phyloP scores from a whole-genome alignment of 2,113 vertebrate genomes.

The Phyllostomus discolor region DNA sequence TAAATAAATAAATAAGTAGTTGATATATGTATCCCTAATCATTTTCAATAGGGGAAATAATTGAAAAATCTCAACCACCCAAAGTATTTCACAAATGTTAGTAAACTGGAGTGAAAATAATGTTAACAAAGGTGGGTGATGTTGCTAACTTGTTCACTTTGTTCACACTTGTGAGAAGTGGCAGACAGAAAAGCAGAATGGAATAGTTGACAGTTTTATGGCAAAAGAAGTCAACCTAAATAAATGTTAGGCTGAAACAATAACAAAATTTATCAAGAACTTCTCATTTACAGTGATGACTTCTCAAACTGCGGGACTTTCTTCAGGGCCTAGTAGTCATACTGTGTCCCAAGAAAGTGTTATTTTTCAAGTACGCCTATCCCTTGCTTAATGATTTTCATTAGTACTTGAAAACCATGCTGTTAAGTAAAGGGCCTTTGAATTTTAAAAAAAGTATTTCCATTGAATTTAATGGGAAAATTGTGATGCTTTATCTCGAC shows the following conservation, averaged over 20 bases:
- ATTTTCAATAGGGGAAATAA: background rate
- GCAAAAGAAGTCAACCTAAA: background rate
- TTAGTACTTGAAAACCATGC: slow-evolving; percentile 37
- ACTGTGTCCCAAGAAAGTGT: background rate
- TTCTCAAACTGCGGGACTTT: background rate
- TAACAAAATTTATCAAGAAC: slow-evolving; percentile 41
- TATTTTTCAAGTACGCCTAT: background rate
- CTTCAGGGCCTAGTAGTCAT: background rate
- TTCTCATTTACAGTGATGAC: background rate
- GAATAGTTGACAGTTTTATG: background rate
- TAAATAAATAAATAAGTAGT: too few species aligned
- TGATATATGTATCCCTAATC: background rate
- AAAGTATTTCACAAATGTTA: slow-evolving; percentile 10
- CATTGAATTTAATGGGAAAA: slow-evolving; percentile 62
- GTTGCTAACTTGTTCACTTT: background rate
- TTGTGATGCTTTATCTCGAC: slow-evolving; percentile 41
- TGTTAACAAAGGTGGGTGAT: background rate
- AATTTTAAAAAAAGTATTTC: background rate
- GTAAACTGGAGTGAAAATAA: background rate
- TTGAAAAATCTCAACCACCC: background rate
- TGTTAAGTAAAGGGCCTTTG: slow-evolving; percentile 34
- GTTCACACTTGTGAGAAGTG: background rate
- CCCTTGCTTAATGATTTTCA: slow-evolving; percentile 34
- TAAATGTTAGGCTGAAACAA: background rate
- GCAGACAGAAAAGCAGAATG: background rate